Conservation (phyloP, 2,113 vertebrate genomes). For the Sapajus apella region DNA sequence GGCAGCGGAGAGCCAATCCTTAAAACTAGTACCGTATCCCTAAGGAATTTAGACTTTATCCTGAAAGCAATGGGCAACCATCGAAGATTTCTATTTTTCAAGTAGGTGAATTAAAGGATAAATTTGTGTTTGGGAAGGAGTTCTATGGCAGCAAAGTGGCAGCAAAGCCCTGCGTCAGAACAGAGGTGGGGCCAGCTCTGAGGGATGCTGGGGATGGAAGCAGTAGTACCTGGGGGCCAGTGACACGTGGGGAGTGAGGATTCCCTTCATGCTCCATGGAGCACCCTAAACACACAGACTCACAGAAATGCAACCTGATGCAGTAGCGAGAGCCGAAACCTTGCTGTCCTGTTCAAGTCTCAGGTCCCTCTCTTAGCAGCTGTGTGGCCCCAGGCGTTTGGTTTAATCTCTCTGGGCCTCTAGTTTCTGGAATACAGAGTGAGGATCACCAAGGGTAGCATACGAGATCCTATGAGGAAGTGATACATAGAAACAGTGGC, state of each 20-base stretch:
- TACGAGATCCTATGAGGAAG: background rate
- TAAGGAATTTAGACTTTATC: background rate
- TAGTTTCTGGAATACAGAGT: background rate
- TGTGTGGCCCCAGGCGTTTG: background rate
- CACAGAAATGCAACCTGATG: background rate
- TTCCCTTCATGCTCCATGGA: background rate
- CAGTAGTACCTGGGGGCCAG: background rate
- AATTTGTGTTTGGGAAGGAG: background rate
- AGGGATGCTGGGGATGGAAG: background rate
- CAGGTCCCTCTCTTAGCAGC: background rate
- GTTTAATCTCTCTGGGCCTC: slow-evolving; percentile 6
- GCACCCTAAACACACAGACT: background rate
- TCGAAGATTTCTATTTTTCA: background rate
- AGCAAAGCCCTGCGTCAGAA: background rate
- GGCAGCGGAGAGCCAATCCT: background rate
- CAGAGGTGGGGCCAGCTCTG: background rate
- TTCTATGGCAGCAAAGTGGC: background rate
- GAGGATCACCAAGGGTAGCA: background rate
- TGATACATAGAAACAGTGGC: background rate
- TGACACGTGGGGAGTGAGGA: background rate
- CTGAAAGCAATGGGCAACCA: background rate
- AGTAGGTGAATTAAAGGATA: background rate
- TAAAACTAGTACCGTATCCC: background rate
- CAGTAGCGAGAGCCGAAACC: background rate
- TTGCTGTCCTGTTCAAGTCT: background rate